A percentile compares a stretch with the other conserved stretches of the same genome.
These are phyloP conservation scores for Leucophenga montana DNA, from an alignment of 2,888 invertebrate genomes.

Conservation along the genomic window DNA sequence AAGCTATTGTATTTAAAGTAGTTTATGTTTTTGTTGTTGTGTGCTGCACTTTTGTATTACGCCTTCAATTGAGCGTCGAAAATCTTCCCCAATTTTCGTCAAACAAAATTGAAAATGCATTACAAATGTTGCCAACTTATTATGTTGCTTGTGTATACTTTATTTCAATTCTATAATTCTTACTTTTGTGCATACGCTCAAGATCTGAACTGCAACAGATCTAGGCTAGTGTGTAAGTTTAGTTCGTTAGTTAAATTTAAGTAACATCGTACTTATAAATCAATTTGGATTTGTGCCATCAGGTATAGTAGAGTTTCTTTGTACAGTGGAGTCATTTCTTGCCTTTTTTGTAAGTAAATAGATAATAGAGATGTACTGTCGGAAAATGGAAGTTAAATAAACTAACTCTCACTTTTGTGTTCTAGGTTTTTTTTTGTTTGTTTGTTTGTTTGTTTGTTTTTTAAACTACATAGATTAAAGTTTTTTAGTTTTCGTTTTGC, in stretches of 20 bases:
- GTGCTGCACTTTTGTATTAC: slow-evolving; percentile 17
- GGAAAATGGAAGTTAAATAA: slow-evolving; percentile 54
- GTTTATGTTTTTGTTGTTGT: slow-evolving; percentile 22
- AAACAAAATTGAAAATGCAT: slow-evolving; percentile 52
- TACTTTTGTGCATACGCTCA: slow-evolving; percentile 14
- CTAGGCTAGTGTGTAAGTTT: neutral
- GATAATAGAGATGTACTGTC: too few relatives aligned
- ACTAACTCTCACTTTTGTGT: slow-evolving; percentile 22
- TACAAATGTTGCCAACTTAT: neutral
- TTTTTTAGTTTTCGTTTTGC: slow-evolving; percentile 11
- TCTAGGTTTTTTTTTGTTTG: slow-evolving; percentile 40
- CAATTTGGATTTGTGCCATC: neutral
- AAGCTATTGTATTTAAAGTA: slow-evolving; percentile 35
- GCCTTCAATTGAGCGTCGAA: slow-evolving; percentile 54
- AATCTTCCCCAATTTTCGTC: slow-evolving; percentile 71
- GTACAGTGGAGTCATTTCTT: slow-evolving; percentile 1
- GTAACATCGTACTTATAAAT: too few relatives aligned
- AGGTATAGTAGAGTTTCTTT: slow-evolving; percentile 16
- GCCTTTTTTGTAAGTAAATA: too few relatives aligned
- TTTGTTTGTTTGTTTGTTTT: slow-evolving; percentile 37
- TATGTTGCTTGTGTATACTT: neutral
- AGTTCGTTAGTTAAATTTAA: too few relatives aligned
- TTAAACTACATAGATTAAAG: slow-evolving; percentile 38
- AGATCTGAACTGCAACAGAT: neutral
- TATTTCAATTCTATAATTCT: neutral